Evolutionary conservation across 35 echinoderm and acorn worm species (phyloP).

Genomic region (Heliocidaris erythrogramma): DNA sequence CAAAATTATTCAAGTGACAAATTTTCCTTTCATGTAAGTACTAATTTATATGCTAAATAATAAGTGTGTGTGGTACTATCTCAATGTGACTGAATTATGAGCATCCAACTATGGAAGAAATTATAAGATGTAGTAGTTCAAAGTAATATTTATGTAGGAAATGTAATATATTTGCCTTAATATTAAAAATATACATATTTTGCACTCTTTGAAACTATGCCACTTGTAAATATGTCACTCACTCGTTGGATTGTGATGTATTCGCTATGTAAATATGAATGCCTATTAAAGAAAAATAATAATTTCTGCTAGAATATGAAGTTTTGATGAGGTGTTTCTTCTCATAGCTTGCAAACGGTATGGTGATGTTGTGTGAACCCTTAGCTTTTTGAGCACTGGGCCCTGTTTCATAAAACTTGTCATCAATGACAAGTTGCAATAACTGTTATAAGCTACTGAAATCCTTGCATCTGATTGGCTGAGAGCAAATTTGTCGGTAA

Average conservation of each 20-base stretch:
- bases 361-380: no score
- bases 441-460: no score
- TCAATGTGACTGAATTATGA: not conserved
- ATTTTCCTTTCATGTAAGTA: not conserved
- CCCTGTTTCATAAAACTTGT: no score
- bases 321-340: not conserved
- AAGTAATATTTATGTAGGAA: not conserved
- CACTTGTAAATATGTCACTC: not conserved
- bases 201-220: constrained; percentile 1
- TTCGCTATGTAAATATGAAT: not conserved
- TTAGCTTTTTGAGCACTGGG: no score
- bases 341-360: not conserved
- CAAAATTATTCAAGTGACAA: not conserved
- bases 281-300: not conserved
- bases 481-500: no score
- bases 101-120: no score
- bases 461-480: no score
- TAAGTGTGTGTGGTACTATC: not conserved
- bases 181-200: not conserved
- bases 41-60: not conserved
- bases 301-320: not conserved
- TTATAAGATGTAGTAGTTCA: no score
- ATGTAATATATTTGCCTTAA: not conserved
- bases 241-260: not conserved
- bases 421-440: no score